These are phyloP conservation scores for Gymnogyps californianus DNA, from an alignment of 2,113 vertebrate genomes.

Conservation along the genomic window DNA sequence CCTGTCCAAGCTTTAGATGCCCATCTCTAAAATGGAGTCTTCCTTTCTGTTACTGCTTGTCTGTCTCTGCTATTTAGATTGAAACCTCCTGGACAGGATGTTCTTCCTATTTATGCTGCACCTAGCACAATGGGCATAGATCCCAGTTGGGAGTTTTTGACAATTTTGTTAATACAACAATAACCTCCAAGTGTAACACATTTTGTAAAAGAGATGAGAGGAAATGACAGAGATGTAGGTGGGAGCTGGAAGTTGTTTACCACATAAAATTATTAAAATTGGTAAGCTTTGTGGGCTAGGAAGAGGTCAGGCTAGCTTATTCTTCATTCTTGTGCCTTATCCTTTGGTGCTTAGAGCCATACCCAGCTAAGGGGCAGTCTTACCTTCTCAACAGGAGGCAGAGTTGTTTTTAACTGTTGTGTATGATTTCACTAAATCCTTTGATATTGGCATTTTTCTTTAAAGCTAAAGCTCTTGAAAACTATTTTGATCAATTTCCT, in stretches of 20 bases:
- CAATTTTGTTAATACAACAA: not conserved
- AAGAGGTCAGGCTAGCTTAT: not conserved
- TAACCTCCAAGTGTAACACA: fast-evolving
- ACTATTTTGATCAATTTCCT: slow-evolving; percentile 55
- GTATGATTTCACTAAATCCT: not conserved
- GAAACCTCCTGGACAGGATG: not conserved
- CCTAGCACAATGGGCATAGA: fast-evolving
- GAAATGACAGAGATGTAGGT: not conserved
- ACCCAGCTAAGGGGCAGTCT: not conserved
- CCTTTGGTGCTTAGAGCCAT: not conserved
- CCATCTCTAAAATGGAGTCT: not conserved
- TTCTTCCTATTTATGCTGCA: not conserved
- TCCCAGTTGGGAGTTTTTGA: not conserved
- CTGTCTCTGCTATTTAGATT: not conserved
- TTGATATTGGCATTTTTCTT: not conserved
- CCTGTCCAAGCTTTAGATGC: not conserved
- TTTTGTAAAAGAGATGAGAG: not conserved
- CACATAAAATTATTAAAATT: not conserved
- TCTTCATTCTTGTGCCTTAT: not conserved
- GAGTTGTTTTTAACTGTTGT: not conserved
- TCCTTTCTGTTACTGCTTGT: not conserved
- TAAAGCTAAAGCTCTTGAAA: slow-evolving; percentile 14
- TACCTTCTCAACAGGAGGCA: not conserved
- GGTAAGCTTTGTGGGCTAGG: not conserved
- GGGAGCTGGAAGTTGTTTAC: not conserved